Evolutionary conservation across 1,140 invertebrate species (phyloP), one percentile per base, ranked within the genome.

Genomic region (Scaptomyza montana): DNA sequence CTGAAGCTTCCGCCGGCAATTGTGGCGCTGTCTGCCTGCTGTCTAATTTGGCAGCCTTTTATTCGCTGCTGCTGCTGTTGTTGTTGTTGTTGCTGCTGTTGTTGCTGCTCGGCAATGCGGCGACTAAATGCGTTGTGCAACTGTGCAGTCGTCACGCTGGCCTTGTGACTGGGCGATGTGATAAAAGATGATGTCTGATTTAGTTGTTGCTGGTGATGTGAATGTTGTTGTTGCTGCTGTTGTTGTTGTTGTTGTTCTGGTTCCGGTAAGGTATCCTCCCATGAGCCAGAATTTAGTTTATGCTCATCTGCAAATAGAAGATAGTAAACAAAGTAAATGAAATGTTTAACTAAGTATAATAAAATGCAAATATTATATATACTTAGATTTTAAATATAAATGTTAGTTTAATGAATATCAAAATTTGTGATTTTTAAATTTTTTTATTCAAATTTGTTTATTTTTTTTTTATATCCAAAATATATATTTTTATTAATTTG

Each of bases 1-100:
- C 78, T 87, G 73, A 85, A 85, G 72, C 86, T 91, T 90, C 86
- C 90, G 82, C 90, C 89, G 80, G 89, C 89, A 87, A 91, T 91
- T 91, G 90, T 91, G 89, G 54, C 65, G 73, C 43, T 71, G 73
- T 68, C 74, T 63, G 25, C 13, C 51, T 64, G 70, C 60, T 70
- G 69, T 63, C 72, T 72, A 43, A 33, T 62, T 66, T 41, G 16
- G 49, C 72, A 41, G 50, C 30, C 30, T 41, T 57, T 62, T 5
- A 54, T 61, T 30, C 72, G 60, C 28, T 89, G 74, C 33, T 55
- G 69, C 30, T 85, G 39, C 0, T 78, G 68, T 36, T 86, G 39
- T n/a, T 43, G 39, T 12, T 43, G 81, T 3, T 81, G 70, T 12
- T 78, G 70, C 50, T n/a, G n/a, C n/a, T 43, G 81, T 3, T 81